These are phyloP conservation scores for Bombus picipes DNA, from an alignment of 1,140 invertebrate species.

Conservation along the genomic window DNA sequence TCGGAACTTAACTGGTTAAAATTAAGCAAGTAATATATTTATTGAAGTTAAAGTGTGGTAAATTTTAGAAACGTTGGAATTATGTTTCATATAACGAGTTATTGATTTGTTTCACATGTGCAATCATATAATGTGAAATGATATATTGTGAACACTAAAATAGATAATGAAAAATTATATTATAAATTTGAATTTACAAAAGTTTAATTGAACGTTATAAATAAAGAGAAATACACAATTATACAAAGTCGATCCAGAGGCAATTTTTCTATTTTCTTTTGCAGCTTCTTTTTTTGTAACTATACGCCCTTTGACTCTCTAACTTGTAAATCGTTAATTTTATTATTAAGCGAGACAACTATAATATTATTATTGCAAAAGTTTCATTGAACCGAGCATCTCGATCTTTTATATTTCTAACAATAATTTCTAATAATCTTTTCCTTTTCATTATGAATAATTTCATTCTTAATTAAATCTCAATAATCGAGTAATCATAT, in stretches of 20 bases:
- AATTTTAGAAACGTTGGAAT: slow-evolving; percentile 68
- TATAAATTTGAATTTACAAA: slow-evolving; percentile 66
- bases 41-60: slow-evolving; percentile 69
- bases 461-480: neutral
- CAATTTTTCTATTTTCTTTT: slow-evolving; percentile 17
- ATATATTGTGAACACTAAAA: slow-evolving; percentile 63
- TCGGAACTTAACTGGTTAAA: slow-evolving; percentile 63
- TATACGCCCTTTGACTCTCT: neutral
- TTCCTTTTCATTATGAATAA: neutral
- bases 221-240: slow-evolving; percentile 67
- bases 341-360: neutral
- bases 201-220: slow-evolving; percentile 68
- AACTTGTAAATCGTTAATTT: neutral
- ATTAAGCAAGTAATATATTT: slow-evolving; percentile 69
- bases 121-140: slow-evolving; percentile 65
- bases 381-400: neutral
- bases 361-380: neutral
- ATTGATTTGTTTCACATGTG: slow-evolving; percentile 66
- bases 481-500: neutral
- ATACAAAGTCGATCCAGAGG: slow-evolving; percentile 39
- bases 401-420: neutral
- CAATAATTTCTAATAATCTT: neutral
- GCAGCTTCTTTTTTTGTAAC: neutral
- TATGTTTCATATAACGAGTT: slow-evolving; percentile 64
- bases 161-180: slow-evolving; percentile 64